These are phyloP conservation scores for Gobius niger DNA, from an alignment of 2,113 vertebrate genomes.

Conservation along the genomic window DNA sequence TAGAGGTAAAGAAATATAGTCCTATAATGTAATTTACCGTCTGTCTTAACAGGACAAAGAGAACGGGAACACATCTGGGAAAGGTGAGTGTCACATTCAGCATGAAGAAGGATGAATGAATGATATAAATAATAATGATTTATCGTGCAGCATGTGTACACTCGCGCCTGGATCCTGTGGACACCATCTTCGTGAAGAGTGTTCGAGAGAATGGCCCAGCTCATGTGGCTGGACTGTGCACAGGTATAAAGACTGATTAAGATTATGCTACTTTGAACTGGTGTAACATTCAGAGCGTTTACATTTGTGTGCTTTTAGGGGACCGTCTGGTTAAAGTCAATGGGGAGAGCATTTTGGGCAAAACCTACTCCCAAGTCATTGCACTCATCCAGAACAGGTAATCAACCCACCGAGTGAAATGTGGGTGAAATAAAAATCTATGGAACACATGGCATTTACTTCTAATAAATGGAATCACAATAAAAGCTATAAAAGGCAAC, in stretches of 20 bases:
- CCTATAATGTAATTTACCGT: not conserved
- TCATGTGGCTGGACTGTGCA: slow-evolving; percentile 87
- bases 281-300: not conserved
- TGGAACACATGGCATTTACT: no score
- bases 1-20: no score
- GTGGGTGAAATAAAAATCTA: not conserved
- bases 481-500: no score
- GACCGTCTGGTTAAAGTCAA: slow-evolving; percentile 96
- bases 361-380: slow-evolving; percentile 97
- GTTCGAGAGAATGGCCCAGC: slow-evolving; percentile 90
- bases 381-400: slow-evolving; percentile 95
- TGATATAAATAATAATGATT: not conserved
- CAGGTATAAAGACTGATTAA: slow-evolving; percentile 73
- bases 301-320: slow-evolving; percentile 70
- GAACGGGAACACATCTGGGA: slow-evolving; percentile 83
- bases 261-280: not conserved
- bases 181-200: slow-evolving; percentile 97
- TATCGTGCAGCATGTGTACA: slow-evolving; percentile 58
- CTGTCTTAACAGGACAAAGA: slow-evolving; percentile 84
- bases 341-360: slow-evolving; percentile 89
- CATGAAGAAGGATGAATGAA: not conserved
- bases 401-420: not conserved
- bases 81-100: slow-evolving; percentile 64
- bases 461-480: no score
- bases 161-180: slow-evolving; percentile 88